phyloP scores from a whole-genome alignment of 2,797 vertebrate genomes.

The Salmo trutta region DNA sequence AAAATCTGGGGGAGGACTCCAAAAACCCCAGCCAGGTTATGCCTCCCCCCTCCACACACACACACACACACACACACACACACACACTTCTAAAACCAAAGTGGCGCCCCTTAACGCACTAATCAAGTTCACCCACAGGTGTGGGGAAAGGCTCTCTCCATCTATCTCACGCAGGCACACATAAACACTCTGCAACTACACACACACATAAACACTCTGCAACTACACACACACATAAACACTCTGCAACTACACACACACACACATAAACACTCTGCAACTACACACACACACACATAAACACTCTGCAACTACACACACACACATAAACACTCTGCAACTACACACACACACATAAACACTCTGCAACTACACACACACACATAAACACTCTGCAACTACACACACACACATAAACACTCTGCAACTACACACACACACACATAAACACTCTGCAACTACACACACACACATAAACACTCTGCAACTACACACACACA shows the following conservation, averaged over 20 bases:
- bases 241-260: not conserved
- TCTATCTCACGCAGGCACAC: constrained; percentile 15
- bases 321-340: not conserved
- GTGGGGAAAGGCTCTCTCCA: not conserved
- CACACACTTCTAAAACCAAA: too few relatives aligned
- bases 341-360: not conserved
- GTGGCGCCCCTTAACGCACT: not conserved
- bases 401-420: too few relatives aligned
- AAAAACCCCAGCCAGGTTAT: too few relatives aligned
- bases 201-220: not conserved
- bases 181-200: not conserved
- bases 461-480: too few relatives aligned
- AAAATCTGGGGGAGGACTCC: too few relatives aligned
- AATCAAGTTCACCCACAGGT: constrained; percentile 4
- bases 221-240: not conserved
- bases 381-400: too few relatives aligned
- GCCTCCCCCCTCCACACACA: too few relatives aligned
- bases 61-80: too few relatives aligned
- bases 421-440: too few relatives aligned
- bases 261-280: not conserved
- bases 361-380: too few relatives aligned
- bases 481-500: too few relatives aligned
- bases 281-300: not conserved
- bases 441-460: too few relatives aligned
- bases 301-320: not conserved